phyloP scores from a whole-genome alignment of 1,140 invertebrate species.

The Micrasema longulum region DNA sequence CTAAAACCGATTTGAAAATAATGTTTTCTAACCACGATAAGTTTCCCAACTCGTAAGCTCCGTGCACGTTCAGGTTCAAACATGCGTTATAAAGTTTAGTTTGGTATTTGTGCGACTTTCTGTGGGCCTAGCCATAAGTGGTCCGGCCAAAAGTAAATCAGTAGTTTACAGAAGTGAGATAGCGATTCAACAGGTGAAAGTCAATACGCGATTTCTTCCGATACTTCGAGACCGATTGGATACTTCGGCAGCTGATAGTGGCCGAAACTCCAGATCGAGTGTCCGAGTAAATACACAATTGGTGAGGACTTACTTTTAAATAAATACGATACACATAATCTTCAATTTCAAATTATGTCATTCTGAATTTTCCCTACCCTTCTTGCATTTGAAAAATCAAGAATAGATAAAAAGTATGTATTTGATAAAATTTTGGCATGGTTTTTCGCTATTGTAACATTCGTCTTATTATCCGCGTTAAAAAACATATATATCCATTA shows the following conservation, averaged over 20 bases:
- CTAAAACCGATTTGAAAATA: slow-evolving; percentile 17
- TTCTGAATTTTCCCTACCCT: too few species aligned
- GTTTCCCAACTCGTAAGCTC: neutral
- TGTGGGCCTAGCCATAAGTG: slow-evolving; percentile 17
- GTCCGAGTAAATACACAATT: slow-evolving; percentile 38
- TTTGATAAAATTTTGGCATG: too few species aligned
- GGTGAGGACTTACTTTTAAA: slow-evolving; percentile 51
- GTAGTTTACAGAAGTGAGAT: slow-evolving; percentile 35
- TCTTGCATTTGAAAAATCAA: too few species aligned
- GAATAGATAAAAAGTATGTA: too few species aligned
- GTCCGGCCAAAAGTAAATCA: slow-evolving; percentile 16
- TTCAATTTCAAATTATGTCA: too few species aligned
- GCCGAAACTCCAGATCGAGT: slow-evolving; percentile 27
- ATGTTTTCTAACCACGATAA: slow-evolving; percentile 47
- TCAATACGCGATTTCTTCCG: slow-evolving; percentile 14
- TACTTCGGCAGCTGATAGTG: slow-evolving; percentile 20
- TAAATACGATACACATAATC: too few species aligned
- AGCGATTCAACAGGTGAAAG: slow-evolving; percentile 29
- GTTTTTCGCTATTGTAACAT: too few species aligned
- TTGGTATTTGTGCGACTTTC: slow-evolving; percentile 10
- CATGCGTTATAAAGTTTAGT: slow-evolving; percentile 46
- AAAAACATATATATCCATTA: too few species aligned
- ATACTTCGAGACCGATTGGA: slow-evolving; percentile 28
- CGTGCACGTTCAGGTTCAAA: slow-evolving; percentile 4
- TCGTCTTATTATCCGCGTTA: too few species aligned